phyloP scores from a whole-genome alignment of 2,888 invertebrate species.

The Pedicia rivosa region DNA sequence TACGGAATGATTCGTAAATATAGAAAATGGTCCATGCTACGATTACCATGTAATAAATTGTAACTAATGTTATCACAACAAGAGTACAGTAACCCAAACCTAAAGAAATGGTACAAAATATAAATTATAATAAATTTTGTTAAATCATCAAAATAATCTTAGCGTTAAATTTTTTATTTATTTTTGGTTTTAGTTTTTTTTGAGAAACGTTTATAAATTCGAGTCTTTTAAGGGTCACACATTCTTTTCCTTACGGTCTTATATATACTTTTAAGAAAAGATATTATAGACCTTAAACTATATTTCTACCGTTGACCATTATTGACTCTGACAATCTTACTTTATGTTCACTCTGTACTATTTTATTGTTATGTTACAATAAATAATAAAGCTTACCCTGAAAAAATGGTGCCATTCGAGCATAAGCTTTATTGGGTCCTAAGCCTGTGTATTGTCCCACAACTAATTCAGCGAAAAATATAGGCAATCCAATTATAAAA shows the following conservation, averaged over 20 bases:
- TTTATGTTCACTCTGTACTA: too few species aligned
- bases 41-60: constrained; percentile 66
- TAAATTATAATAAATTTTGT: neutral
- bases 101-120: constrained; percentile 25
- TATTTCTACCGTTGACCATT: too few species aligned
- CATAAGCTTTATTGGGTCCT: constrained; percentile 50
- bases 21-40: constrained; percentile 65
- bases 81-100: constrained; percentile 52
- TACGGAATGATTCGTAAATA: constrained; percentile 48
- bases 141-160: too few species aligned
- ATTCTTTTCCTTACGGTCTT: too few species aligned
- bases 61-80: constrained; percentile 51
- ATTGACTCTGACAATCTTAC: too few species aligned
- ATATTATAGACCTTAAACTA: too few species aligned
- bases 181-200: too few species aligned
- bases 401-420: constrained; percentile 39
- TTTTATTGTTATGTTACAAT: too few species aligned
- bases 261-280: too few species aligned
- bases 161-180: neutral
- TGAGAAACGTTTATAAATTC: too few species aligned
- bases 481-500: constrained; percentile 58
- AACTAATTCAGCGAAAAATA: constrained; percentile 63
- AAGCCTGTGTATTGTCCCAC: constrained; percentile 64
- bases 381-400: constrained; percentile 12
- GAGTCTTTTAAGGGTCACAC: too few species aligned